Evolutionary conservation across 2,113 vertebrate species (phyloP).

Genomic region (Speoplatyrhinus poulsoni): DNA sequence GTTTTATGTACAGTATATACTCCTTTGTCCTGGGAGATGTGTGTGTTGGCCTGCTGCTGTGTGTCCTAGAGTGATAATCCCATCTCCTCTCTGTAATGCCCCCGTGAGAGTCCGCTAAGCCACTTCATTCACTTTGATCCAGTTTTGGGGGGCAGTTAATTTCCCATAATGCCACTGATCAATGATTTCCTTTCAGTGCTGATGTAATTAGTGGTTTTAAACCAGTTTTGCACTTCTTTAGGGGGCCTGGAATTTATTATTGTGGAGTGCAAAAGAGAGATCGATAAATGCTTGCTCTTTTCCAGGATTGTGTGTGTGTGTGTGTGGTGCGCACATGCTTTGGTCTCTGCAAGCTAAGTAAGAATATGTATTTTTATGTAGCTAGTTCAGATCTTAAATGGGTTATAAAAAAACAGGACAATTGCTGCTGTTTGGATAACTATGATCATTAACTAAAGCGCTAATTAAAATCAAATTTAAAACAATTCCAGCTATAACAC

Average conservation of each 20-base stretch:
- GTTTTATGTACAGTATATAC: constrained; percentile 11
- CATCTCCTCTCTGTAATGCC: constrained; percentile 67
- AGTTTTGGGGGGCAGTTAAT: constrained; percentile 83
- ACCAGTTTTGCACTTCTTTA: constrained; percentile 73
- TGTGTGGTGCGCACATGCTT: neutral
- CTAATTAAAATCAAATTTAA: constrained; percentile 39
- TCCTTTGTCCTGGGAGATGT: neutral
- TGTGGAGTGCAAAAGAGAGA: constrained; percentile 79
- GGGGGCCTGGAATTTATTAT: constrained; percentile 77
- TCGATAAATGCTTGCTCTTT: constrained; percentile 81
- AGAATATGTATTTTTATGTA: neutral
- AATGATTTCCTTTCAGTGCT: constrained; percentile 90
- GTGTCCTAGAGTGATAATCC: constrained; percentile 75
- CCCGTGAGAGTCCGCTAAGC: constrained; percentile 78
- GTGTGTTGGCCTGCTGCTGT: constrained; percentile 7
- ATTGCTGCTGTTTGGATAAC: constrained; percentile 37
- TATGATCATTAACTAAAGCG: constrained; percentile 46
- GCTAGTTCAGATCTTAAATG: too few relatives aligned
- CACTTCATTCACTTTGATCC: constrained; percentile 85
- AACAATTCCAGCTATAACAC: constrained; percentile 46
- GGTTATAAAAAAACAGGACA: constrained; percentile 13
- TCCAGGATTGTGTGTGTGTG: constrained; percentile 4
- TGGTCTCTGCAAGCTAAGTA: neutral
- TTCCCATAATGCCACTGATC: constrained; percentile 89
- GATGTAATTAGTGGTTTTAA: constrained; percentile 90